These are phyloP conservation scores for Itoplectis maculator DNA, from an alignment of 2,888 invertebrate species.

Conservation along the genomic window DNA sequence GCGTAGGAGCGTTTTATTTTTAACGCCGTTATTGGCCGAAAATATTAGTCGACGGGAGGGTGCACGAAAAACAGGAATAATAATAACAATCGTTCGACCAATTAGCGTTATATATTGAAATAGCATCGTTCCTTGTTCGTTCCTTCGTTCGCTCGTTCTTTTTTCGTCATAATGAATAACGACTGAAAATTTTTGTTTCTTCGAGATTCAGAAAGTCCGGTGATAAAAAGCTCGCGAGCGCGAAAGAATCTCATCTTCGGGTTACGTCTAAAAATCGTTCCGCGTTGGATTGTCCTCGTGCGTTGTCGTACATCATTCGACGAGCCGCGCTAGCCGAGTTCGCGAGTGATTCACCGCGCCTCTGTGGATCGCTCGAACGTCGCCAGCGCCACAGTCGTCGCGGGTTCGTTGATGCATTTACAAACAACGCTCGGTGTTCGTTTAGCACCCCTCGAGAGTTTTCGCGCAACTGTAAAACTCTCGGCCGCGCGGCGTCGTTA, in stretches of 20 bases:
- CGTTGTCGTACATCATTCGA: conserved; percentile 22
- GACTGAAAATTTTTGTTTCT: too few relatives aligned
- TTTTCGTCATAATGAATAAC: too few relatives aligned
- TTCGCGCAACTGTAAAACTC: conserved; percentile 41
- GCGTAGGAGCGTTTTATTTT: conserved; percentile 52
- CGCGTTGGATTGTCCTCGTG: conserved; percentile 4
- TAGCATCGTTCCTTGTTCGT: too few relatives aligned
- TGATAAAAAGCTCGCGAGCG: too few relatives aligned
- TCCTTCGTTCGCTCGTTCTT: too few relatives aligned
- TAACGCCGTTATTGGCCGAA: conserved; percentile 52
- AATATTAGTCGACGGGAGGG: conserved; percentile 34
- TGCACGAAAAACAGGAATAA: conserved; percentile 1
- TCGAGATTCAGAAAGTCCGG: too few relatives aligned
- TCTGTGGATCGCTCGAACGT: background rate
- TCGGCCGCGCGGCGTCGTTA: conserved; percentile 41
- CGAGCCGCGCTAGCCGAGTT: background rate
- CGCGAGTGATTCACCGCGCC: conserved; percentile 29
- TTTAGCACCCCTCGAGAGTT: background rate
- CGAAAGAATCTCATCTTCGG: too few relatives aligned
- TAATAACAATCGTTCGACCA: background rate
- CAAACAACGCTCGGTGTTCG: conserved; percentile 24
- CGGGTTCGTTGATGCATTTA: conserved; percentile 54
- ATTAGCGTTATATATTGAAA: background rate
- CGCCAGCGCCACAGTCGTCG: background rate
- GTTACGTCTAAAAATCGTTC: conserved; percentile 43